Evolutionary conservation across 2,888 invertebrate species (phyloP), one percentile per base, ranked within the genome.

Genomic region (Litoditis marina): DNA sequence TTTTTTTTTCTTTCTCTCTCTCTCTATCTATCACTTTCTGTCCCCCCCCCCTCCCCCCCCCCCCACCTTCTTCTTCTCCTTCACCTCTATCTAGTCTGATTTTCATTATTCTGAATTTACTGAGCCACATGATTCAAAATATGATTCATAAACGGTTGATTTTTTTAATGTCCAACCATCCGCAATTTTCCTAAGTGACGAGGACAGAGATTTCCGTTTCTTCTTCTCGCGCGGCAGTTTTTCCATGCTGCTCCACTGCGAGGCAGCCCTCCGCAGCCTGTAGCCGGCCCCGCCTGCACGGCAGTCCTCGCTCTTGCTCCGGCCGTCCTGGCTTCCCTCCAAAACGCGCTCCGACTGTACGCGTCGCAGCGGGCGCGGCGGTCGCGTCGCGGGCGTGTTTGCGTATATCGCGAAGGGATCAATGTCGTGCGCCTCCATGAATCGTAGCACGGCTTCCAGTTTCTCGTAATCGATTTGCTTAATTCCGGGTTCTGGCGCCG

Each of bases 341-440:
- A 50, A 28, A 28, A 22, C 27, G n/a, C 28, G 22, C 32, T 61
- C 61, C 8, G 55, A 55, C 16, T 54, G 54, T 32, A 55, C 55
- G 22, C 61, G 46, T 30, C 61, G 44, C 49, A 61, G 34, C 16
- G 39, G 47, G 1, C 55, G 32, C 7, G 63, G 58, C n/a, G 16
- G 19, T 34, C 19, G 19, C n/a, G 19, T 22, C 36, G 56, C 36
- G 8, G 39, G 13, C 13, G 42, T 22, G 27, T 25, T 19, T 13
- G 39, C 39, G 13, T n/a, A n/a, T n/a, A 39, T 13, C 4, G 22
- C n/a, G n/a, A 36, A 64, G 4, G 64, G 64, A 42, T 64, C 64
- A 36, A 64, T 64, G 16, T 60, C 46, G 22, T 64, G 49, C n/a
- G 28, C 42, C 49, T 64, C 60, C 64, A 64, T 64, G 22, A 64